Conservation (phyloP, 2,888 invertebrate genomes). For the Parochlus steinenii region DNA sequence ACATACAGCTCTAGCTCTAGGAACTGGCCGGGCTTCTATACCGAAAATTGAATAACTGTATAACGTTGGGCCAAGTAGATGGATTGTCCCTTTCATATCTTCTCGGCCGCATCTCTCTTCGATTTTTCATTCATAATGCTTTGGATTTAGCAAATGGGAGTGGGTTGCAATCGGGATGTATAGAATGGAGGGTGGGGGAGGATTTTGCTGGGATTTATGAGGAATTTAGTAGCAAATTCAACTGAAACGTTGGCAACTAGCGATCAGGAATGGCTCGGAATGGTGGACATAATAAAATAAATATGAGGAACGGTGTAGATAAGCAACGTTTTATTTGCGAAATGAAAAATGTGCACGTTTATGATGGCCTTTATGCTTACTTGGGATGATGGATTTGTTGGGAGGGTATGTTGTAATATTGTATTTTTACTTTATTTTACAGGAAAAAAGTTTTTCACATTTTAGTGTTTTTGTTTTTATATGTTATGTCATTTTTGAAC, state of each 20-base stretch:
- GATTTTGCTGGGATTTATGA: conserved; percentile 10
- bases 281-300: conserved; percentile 11
- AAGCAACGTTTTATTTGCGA: too few relatives aligned
- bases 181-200: background rate
- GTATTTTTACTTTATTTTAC: too few relatives aligned
- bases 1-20: background rate
- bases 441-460: too few relatives aligned
- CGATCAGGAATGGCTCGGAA: too few relatives aligned
- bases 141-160: background rate
- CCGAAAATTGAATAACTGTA: background rate
- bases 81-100: conserved; percentile 6
- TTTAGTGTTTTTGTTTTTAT: too few relatives aligned
- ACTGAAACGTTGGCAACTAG: conserved; percentile 7
- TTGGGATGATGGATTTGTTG: background rate
- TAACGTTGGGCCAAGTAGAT: background rate
- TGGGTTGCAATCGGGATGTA: too few relatives aligned
- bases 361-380: background rate
- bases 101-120: background rate
- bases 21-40: background rate
- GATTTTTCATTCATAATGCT: background rate
- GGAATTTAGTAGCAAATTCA: too few relatives aligned
- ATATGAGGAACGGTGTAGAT: too few relatives aligned
- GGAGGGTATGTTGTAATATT: too few relatives aligned
- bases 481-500: too few relatives aligned
- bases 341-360: too few relatives aligned